Conservation (phyloP, 2,888 invertebrate genomes). For the Erpobdella octoculata region DNA sequence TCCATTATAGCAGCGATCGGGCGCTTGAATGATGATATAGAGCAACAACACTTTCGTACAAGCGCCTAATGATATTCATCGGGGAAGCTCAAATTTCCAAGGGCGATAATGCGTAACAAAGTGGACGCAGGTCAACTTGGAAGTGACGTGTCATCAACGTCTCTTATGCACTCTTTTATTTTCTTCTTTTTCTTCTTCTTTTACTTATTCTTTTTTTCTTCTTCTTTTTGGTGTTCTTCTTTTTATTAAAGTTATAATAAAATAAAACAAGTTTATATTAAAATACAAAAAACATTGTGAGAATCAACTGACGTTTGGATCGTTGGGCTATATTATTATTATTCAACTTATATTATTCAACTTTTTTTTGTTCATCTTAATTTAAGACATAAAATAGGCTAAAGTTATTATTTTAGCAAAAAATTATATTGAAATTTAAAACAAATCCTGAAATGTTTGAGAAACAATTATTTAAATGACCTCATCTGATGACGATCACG, state of each 20-base stretch:
- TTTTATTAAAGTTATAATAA: no score
- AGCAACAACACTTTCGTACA: conserved; percentile 5
- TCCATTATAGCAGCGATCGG: not conserved
- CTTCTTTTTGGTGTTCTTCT: not conserved
- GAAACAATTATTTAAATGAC: no score
- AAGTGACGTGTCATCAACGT: not conserved
- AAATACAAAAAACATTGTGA: no score
- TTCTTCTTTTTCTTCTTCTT: not conserved
- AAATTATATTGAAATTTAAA: no score
- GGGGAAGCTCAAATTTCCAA: conserved; percentile 6
- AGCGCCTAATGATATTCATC: conserved; percentile 6
- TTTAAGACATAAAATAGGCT: no score
- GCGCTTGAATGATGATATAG: conserved; percentile 10
- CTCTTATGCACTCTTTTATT: not conserved
- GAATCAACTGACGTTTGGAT: no score
- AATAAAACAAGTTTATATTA: no score
- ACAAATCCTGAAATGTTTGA: no score
- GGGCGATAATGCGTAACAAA: conserved; percentile 8
- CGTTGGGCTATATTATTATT: no score
- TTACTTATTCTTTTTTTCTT: not conserved
- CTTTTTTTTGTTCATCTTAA: not conserved
- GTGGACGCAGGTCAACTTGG: not conserved
- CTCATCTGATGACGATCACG: conserved; percentile 11
- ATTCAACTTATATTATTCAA: not conserved
- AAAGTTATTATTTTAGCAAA: no score